These are phyloP conservation scores for Drosophila leonis DNA, from an alignment of 2,888 invertebrate species.

Conservation along the genomic window DNA sequence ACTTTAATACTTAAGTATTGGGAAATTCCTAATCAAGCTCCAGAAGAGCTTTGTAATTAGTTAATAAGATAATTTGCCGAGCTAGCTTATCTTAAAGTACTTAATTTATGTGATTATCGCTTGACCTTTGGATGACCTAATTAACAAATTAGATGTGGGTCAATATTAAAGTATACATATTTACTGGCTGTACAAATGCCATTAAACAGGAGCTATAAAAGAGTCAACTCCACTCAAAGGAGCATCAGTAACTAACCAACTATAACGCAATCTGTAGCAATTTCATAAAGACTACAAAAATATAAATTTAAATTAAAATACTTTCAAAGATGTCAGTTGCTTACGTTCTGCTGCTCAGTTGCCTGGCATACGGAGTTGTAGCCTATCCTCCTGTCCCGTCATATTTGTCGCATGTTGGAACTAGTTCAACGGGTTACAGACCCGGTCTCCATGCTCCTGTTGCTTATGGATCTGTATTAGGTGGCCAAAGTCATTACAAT, in stretches of 20 bases:
- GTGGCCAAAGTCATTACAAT: background rate
- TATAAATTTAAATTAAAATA: background rate
- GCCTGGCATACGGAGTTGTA: slow-evolving; percentile 21
- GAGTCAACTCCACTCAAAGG: background rate
- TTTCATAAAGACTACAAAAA: background rate
- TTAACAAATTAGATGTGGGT: slow-evolving; percentile 13
- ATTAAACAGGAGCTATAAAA: slow-evolving; percentile 48
- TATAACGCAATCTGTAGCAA: slow-evolving; percentile 9
- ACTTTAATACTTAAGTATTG: background rate
- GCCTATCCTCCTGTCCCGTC: slow-evolving; percentile 23
- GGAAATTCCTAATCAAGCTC: background rate
- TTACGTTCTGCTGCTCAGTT: slow-evolving; percentile 32
- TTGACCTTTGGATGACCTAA: background rate
- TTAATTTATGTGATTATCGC: background rate
- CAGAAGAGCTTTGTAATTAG: slow-evolving; percentile 5
- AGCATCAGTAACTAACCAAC: slow-evolving; percentile 50
- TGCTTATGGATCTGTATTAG: background rate
- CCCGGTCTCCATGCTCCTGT: background rate
- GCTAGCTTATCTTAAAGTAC: background rate
- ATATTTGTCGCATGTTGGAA: slow-evolving; percentile 19
- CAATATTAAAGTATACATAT: background rate
- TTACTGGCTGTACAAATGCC: slow-evolving; percentile 11
- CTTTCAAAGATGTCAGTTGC: slow-evolving; percentile 24
- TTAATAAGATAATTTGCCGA: background rate
- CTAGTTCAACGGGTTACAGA: background rate